phyloP scores from a whole-genome alignment of 2,888 invertebrate species.

The Pristionchus maxplancki region DNA sequence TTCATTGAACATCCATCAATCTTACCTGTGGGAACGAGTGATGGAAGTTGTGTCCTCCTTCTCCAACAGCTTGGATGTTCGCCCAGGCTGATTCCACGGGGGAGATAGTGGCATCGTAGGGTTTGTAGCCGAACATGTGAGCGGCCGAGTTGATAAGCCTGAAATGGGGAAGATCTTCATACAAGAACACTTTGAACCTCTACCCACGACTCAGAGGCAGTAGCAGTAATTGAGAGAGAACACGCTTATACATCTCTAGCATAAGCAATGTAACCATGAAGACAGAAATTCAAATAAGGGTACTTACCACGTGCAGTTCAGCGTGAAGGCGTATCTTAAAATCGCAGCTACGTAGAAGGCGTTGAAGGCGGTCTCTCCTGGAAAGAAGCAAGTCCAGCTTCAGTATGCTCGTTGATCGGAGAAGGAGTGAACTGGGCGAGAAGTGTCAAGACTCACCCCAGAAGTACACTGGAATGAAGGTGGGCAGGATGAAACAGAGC shows the following conservation, averaged over 20 bases:
- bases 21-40: slow-evolving; percentile 79
- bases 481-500: slow-evolving; percentile 88
- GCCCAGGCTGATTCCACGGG: slow-evolving; percentile 75
- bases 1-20: too few relatives aligned
- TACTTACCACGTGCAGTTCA: slow-evolving; percentile 88
- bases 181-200: too few relatives aligned
- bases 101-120: slow-evolving; percentile 86
- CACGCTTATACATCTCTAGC: too few relatives aligned
- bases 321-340: slow-evolving; percentile 87
- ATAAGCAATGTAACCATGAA: too few relatives aligned
- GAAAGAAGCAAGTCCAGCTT: too few relatives aligned
- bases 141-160: slow-evolving; percentile 92
- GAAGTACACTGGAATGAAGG: slow-evolving; percentile 86
- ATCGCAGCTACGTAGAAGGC: slow-evolving; percentile 89
- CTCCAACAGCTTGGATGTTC: slow-evolving; percentile 74
- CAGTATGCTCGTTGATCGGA: too few relatives aligned
- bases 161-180: too few relatives aligned
- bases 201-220: too few relatives aligned
- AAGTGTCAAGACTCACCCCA: slow-evolving; percentile 88
- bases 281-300: too few relatives aligned
- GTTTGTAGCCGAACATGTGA: slow-evolving; percentile 91
- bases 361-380: slow-evolving; percentile 85
- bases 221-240: not conserved
- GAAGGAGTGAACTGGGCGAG: too few relatives aligned
- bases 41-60: slow-evolving; percentile 81